Base-by-base conservation (phyloP, 1,140 invertebrate species). In the Philopotamus ludificatus region DNA sequence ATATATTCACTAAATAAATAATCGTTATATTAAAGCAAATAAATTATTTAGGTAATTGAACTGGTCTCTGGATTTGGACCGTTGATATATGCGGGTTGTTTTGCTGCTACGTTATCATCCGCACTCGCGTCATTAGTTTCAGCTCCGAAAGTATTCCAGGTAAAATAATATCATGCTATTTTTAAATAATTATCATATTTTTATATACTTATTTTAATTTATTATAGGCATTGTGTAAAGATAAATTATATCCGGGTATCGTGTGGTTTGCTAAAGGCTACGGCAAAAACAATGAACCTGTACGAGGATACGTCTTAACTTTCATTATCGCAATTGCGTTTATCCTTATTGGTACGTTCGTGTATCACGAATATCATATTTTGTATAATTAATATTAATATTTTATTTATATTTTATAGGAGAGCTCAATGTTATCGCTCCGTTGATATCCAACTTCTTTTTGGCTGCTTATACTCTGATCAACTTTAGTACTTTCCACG, bases 381-480 rank as follows among this genome's bases (percentile, higher is more conserved):
- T 55, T 26, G 21, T n/a, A n/a, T n/a, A n/a, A n/a, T 53, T 53
- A 22, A 44, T 4, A 59, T 10, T 59, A 20, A 23, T 50, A 39
- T 15, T 42, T 66, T 42, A 16, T 18, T 18, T 49, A 22, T 34
- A 34, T 26, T 73, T 86, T 81, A 69, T 79, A 89, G 91, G 90
- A 71, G 89, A 95, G 73, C 77, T 98, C 26, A 95, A 99, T 76
- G 80, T 89, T 28, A 97, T 99, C 68, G 96, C 97, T 25, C 95
- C 95, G 3, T 81, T 99, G 54, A 98, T 99, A 67, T 98, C 95
- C 18, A 99, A 99, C 76, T 98, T 99, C 80, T 99, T 98, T 80
- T 81, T 99, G 72, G 95, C 95, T 68, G 94, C 95, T 3, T 99
- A 98, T 74, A 94, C 93, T 63, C 84, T 99, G 21, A 95, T 99